These are phyloP conservation scores for Folsomia manolachei DNA, from an alignment of 2,888 invertebrate genomes.

Conservation along the genomic window DNA sequence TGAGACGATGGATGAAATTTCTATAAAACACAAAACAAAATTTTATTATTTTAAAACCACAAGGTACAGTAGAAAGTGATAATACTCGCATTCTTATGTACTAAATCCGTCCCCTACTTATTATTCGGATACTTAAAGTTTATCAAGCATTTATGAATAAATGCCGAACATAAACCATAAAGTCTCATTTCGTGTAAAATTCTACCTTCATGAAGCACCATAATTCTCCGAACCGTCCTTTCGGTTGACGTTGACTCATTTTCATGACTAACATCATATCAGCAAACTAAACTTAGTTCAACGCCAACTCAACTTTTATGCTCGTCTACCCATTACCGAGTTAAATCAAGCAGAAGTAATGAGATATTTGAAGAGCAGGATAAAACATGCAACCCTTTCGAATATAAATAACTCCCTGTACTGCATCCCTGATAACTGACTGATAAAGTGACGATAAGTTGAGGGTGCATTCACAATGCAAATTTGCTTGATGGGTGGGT, in stretches of 20 bases:
- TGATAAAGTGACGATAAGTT: background rate
- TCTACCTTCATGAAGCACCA: background rate
- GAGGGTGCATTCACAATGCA: background rate
- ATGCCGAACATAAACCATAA: slow-evolving; percentile 19
- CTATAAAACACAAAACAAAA: background rate
- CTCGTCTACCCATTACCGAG: slow-evolving; percentile 2
- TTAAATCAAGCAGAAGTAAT: slow-evolving; percentile 17
- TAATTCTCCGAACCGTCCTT: background rate
- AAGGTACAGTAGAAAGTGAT: too few species aligned
- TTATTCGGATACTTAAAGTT: too few species aligned
- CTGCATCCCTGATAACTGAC: too few species aligned
- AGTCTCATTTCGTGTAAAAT: slow-evolving; percentile 16
- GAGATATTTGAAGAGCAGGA: background rate
- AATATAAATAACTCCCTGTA: background rate
- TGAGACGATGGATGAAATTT: background rate
- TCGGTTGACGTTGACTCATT: slow-evolving; percentile 4
- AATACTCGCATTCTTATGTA: too few species aligned
- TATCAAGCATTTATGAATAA: too few species aligned
- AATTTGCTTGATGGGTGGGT: background rate
- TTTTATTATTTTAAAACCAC: too few species aligned
- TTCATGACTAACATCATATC: too few species aligned
- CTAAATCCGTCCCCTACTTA: too few species aligned
- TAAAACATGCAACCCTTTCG: background rate
- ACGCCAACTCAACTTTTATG: background rate
- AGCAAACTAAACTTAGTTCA: background rate